Evolutionary conservation across 2,888 invertebrate species (phyloP), one percentile per base, ranked within the genome.

Genomic region (Nezara viridula): DNA sequence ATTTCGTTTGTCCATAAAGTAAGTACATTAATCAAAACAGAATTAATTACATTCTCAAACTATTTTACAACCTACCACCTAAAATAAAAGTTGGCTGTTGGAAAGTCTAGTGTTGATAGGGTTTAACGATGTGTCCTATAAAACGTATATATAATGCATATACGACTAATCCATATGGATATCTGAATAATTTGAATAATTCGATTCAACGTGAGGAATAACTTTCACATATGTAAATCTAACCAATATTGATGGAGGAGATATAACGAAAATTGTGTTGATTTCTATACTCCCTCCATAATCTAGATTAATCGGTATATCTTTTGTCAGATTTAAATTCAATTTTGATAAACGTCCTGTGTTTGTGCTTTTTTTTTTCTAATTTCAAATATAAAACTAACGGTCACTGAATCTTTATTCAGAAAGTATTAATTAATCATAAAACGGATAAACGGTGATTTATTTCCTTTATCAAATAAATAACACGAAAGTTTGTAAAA

Each of bases 201-300:
- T 73, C 66, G 37, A 73, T 73, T 37, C 66, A 27, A 19, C 0
- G 37, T 21, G 6, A 19, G 66, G 32, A 73, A 73, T 73, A 73
- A 73, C 66, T 73, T 73, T 37, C 66, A 73, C 37, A 37, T 73
- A 73, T 73, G 66, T 73, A 73, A 73, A 73, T 73, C 21, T 37
- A 73, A 19, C 66, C 19, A 32, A 73, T 73, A 73, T 73, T 27
- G 37, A 19, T 10, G 32, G 5, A 24, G 19, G 27, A 60, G 37
- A 73, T 37, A 32, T 37, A 37, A 73, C 32, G 66, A 37, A 73
- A 73, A 73, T 73, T 73, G 66, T 37, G 32, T 37, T 32, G 16
- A 60, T 60, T 32, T 14, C 0, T 27, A 27, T 27, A 4, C 27
- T 32, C 14, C 60, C 5, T 10, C 10, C 55, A 2, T 24, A 1